phyloP scores from a whole-genome alignment of 2,113 vertebrate genomes.

The Rhinichthys klamathensis region DNA sequence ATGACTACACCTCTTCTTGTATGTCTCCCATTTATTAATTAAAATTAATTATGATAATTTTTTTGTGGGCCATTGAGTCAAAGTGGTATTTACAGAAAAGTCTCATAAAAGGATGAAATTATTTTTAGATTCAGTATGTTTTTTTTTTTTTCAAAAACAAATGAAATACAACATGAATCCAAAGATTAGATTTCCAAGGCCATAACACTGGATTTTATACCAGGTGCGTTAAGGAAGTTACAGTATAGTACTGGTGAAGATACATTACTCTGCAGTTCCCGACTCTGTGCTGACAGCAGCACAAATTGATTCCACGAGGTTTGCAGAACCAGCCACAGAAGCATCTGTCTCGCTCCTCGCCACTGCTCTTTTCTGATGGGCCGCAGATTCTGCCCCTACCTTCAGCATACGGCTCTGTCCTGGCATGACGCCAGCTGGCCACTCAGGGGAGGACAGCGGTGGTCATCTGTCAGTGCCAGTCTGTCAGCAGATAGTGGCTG shows the following conservation, averaged over 20 bases:
- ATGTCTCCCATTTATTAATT: neutral
- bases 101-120: neutral
- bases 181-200: neutral
- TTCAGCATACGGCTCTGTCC: neutral
- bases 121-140: too few species aligned
- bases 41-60: neutral
- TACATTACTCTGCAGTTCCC: neutral
- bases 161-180: neutral
- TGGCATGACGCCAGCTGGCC: constrained; percentile 26
- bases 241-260: neutral
- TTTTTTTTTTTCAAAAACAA: neutral
- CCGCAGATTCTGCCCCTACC: neutral
- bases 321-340: neutral
- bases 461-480: constrained; percentile 55
- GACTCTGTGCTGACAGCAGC: constrained; percentile 27
- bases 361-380: constrained; percentile 18
- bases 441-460: constrained; percentile 40
- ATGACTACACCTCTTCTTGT: neutral
- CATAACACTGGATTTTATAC: neutral
- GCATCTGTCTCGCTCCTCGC: constrained; percentile 16
- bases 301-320: constrained; percentile 30
- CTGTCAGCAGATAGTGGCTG: constrained; percentile 66
- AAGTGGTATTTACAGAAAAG: neutral
- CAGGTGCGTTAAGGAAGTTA: neutral
- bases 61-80: neutral